A percentile compares a stretch with the other conserved stretches of the same genome.
Conservation (phyloP, 2,888 invertebrate species). For the Encarsia formosa region DNA sequence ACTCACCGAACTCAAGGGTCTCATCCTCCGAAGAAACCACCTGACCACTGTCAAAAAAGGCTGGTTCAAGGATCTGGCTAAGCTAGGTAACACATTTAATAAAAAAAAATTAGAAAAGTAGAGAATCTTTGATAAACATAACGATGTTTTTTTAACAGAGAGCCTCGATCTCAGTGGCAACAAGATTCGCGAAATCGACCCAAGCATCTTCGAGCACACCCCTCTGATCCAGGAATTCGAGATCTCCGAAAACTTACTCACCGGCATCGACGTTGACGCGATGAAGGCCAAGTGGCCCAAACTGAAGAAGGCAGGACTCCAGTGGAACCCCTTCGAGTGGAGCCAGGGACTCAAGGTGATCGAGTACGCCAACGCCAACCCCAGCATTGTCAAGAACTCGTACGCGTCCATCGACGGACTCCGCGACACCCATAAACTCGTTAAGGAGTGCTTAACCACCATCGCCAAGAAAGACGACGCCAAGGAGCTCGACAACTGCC, state of each 20-base stretch:
- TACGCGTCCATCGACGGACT: constrained; percentile 19
- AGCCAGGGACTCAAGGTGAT: constrained; percentile 16
- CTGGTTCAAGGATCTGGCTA: constrained; percentile 27
- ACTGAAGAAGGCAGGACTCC: constrained; percentile 19
- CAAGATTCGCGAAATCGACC: constrained; percentile 24
- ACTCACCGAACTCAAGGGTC: constrained; percentile 19
- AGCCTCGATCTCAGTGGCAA: constrained; percentile 26
- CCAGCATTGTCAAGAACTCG: constrained; percentile 19
- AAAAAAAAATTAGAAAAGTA: too few relatives aligned
- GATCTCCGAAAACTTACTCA: constrained; percentile 25
- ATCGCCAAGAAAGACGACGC: constrained; percentile 12
- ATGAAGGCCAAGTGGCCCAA: constrained; percentile 25
- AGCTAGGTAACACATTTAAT: constrained; percentile 25
- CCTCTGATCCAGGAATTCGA: constrained; percentile 23
- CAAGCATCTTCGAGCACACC: constrained; percentile 22
- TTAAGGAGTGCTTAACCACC: constrained; percentile 16
- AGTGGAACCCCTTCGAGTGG: constrained; percentile 24
- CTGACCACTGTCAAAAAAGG: constrained; percentile 17
- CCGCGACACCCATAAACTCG: constrained; percentile 19
- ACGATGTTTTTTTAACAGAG: constrained; percentile 6
- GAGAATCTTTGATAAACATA: too few relatives aligned
- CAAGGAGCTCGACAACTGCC: constrained; percentile 17
- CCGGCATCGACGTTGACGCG: constrained; percentile 19
- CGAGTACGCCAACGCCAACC: constrained; percentile 17
- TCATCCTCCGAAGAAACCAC: constrained; percentile 20